Evolutionary conservation across 2,113 vertebrate genomes (phyloP).

Genomic region (Aramus guarauna): DNA sequence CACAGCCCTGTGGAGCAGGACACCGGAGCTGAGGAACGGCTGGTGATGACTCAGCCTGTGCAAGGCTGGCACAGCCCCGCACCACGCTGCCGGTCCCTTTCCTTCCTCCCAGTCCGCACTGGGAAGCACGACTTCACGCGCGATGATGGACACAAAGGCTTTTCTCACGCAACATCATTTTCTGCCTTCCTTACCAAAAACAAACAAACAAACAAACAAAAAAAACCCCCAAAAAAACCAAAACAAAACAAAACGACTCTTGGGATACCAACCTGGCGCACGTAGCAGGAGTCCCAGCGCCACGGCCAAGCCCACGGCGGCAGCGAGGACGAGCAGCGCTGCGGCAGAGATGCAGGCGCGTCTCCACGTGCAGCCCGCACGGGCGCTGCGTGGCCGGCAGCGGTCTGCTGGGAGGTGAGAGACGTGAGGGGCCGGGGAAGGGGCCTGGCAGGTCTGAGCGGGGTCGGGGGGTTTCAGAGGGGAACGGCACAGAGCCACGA

Average conservation of each 20-base stretch:
- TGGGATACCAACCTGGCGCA: constrained; percentile 60
- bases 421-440: not conserved
- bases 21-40: accelerated
- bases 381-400: not conserved
- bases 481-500: accelerated
- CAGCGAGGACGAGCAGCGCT: constrained; percentile 16
- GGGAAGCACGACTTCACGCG: not conserved
- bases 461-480: not conserved
- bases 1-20: not conserved
- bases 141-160: accelerated
- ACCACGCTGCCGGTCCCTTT: not conserved
- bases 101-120: not conserved
- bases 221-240: too few relatives aligned
- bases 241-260: too few relatives aligned
- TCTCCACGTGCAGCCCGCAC: not conserved
- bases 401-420: not conserved
- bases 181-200: not conserved
- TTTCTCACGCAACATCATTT: not conserved
- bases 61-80: not conserved
- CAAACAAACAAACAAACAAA: too few relatives aligned
- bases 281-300: constrained; percentile 35
- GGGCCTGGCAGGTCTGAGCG: accelerated
- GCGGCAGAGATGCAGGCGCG: constrained; percentile 20
- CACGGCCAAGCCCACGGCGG: not conserved
- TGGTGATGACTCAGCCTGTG: not conserved